Base-by-base conservation (phyloP, 2,888 invertebrate species). In the Achlya flavicornis region DNA sequence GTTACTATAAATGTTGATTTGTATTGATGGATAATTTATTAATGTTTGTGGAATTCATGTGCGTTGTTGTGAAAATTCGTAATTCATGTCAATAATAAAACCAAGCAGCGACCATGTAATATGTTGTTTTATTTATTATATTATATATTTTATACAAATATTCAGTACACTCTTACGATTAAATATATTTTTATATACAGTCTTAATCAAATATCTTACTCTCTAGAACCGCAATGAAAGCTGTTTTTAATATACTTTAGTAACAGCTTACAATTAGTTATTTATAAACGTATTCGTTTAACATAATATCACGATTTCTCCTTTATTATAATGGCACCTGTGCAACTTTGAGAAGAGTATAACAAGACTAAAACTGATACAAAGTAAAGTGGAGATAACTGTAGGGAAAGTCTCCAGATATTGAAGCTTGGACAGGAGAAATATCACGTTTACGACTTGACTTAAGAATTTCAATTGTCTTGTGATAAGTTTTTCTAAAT, bases 31-130 rank as follows among this genome's bases (percentile, higher is more conserved):
- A 53, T 53, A 8, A 41, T 35, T n/a, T 38, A 41, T 60, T 11
- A 41, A 19, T 41, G 60, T 60, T 58, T 60, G 60, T 60, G n/a
- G 43, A 19, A 53, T 59, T 43, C 6, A 33, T 60, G 41, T 60
- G 43, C 58, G 35, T 33, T 19, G 38, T 63, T 59, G 58, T 48
- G 19, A 59, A 58, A n/a, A 61, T 53, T 53, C 53, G 19, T 19
- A 16, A 61, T 70, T 70, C 69, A 72, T 67, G 65, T 71, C 75
- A 71, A 69, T 71, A 75, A 74, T 74, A 75, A 77, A 77, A 68
- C 62, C 63, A 74, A 74, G 67, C 70, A 58, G 73, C 73, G 75
- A 77, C 68, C 68, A 74, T 71, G 46, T 19, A 16, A 64, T 64
- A 63, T 12, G 6, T 71, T 67, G 66, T 76, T 77, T 64, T 62